A percentile compares a stretch with the other conserved stretches of the same genome.
Conservation (phyloP, 2,113 vertebrate genomes). For the Carassius gibelio region DNA sequence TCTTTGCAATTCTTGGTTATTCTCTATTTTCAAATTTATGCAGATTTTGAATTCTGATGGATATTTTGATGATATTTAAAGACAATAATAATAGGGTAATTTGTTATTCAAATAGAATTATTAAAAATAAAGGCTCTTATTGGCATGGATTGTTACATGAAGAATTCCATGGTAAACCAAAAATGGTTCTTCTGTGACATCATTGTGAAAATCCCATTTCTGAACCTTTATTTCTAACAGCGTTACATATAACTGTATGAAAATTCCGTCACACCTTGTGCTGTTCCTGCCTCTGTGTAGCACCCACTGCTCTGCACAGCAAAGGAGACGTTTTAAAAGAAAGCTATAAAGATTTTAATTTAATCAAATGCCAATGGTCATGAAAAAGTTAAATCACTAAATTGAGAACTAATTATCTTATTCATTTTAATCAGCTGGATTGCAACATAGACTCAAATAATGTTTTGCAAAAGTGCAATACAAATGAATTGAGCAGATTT, state of each 20-base stretch:
- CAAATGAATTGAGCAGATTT: slow-evolving; percentile 14
- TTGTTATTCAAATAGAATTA: not conserved
- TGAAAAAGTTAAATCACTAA: not conserved
- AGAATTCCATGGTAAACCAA: not conserved
- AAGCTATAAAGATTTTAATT: not conserved
- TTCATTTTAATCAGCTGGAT: slow-evolving; percentile 4
- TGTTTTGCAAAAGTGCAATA: not conserved
- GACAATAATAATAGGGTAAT: not conserved
- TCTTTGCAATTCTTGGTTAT: not conserved
- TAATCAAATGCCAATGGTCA: not conserved
- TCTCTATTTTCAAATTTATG: not conserved
- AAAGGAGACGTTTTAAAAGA: not conserved
- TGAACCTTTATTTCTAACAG: not conserved
- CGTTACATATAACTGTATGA: not conserved
- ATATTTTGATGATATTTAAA: not conserved
- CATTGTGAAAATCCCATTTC: not conserved
- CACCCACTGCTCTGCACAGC: not conserved
- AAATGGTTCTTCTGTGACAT: not conserved
- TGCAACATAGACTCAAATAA: not conserved
- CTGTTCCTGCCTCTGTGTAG: not conserved
- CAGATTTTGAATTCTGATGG: not conserved
- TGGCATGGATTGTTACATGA: no score
- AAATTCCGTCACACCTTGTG: not conserved
- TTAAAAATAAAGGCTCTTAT: not conserved
- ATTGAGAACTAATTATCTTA: not conserved